These are phyloP conservation scores for Synaphobranchus kaupii DNA, from an alignment of 2,797 vertebrate species.

Conservation along the genomic window DNA sequence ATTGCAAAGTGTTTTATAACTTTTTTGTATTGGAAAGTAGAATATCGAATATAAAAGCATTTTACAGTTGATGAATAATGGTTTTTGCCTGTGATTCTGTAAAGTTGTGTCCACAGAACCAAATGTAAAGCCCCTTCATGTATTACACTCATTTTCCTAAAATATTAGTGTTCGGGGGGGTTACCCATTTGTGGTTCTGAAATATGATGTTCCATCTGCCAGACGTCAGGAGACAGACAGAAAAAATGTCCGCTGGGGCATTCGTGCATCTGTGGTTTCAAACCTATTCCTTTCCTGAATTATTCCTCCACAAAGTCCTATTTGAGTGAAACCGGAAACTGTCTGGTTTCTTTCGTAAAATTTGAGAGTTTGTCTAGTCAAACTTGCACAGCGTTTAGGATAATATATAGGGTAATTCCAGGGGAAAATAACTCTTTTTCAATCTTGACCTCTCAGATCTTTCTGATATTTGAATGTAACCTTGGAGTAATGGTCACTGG, in stretches of 20 bases:
- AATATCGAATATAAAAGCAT: neutral
- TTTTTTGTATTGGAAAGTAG: neutral
- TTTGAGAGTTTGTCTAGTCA: constrained; percentile 28
- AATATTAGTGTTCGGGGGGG: neutral
- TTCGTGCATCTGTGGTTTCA: constrained; percentile 2
- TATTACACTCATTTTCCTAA: neutral
- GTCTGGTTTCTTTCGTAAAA: neutral
- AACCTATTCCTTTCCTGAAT: neutral
- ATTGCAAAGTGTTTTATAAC: neutral
- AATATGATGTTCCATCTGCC: neutral
- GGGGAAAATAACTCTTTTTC: too few species aligned
- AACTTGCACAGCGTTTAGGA: constrained; percentile 26
- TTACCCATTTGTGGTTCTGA: neutral
- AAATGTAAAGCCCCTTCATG: neutral
- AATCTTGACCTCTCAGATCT: too few species aligned
- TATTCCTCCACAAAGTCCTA: neutral
- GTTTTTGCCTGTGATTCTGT: neutral
- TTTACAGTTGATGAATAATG: neutral
- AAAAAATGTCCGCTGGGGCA: neutral
- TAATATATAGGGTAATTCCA: neutral
- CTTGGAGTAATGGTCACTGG: too few species aligned
- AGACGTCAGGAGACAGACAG: neutral
- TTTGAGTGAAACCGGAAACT: constrained; percentile 12
- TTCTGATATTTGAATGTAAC: too few species aligned
- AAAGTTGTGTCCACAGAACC: neutral